Percentiles rank a stretch among this genome's conserved stretches.
Evolutionary conservation across 2,113 vertebrate species (phyloP).

Genomic region (Phycodurus eques): DNA sequence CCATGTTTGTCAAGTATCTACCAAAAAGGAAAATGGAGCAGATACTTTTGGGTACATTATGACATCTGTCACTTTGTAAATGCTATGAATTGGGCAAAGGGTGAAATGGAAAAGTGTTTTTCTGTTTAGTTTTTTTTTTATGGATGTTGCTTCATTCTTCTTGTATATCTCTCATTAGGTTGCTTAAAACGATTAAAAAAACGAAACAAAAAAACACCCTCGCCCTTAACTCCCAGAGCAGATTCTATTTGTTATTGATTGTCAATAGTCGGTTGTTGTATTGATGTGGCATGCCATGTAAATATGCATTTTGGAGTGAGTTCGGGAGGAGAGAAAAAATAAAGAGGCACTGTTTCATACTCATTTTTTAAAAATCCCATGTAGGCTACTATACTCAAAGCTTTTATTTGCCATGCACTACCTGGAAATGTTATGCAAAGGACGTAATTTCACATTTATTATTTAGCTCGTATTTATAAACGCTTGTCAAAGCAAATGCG

Average conservation of each 20-base stretch:
- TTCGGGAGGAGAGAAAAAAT: conserved; percentile 65
- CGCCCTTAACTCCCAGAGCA: conserved; percentile 51
- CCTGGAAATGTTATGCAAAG: neutral
- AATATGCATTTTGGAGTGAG: conserved; percentile 82
- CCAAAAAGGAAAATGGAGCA: neutral
- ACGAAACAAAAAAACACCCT: conserved; percentile 2
- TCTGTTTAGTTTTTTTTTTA: conserved; percentile 34
- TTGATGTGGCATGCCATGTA: conserved; percentile 84
- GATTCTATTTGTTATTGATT: conserved; percentile 70
- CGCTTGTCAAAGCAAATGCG: neutral
- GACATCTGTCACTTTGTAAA: conserved; percentile 53
- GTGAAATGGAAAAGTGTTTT: conserved; percentile 39
- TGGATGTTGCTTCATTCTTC: conserved; percentile 50
- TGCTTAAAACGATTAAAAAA: conserved; percentile 32
- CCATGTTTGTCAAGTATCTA: conserved; percentile 1
- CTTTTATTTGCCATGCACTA: neutral
- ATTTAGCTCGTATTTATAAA: neutral
- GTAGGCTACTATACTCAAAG: neutral
- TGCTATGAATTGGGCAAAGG: conserved; percentile 3
- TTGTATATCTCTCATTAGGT: conserved; percentile 47
- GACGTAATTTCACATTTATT: neutral
- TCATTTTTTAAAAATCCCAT: conserved; percentile 3
- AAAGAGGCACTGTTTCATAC: conserved; percentile 81
- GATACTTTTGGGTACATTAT: conserved; percentile 8
- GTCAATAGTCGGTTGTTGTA: conserved; percentile 76